Percentiles rank a stretch among this genome's conserved stretches.
phyloP scores from a whole-genome alignment of 2,797 vertebrate genomes.

The Vipera latastei region DNA sequence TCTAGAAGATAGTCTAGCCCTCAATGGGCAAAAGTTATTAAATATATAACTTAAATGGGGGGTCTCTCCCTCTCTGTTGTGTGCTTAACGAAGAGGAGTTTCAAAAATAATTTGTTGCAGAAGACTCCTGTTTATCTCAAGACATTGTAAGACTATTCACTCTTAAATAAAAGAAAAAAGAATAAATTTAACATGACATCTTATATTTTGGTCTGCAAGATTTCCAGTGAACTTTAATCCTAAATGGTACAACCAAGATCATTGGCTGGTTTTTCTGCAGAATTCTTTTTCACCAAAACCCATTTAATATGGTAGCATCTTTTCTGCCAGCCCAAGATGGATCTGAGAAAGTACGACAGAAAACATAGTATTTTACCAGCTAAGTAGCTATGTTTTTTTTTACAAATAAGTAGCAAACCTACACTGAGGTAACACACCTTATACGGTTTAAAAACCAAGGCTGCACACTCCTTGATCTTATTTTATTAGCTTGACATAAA shows the following conservation, averaged over 20 bases:
- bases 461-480: constrained; percentile 13
- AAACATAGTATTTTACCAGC: neutral
- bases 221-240: neutral
- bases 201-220: neutral
- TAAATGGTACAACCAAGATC: neutral
- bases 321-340: neutral
- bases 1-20: neutral
- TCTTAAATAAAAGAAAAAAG: neutral
- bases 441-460: constrained; percentile 5
- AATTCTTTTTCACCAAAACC: neutral
- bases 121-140: neutral
- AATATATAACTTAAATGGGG: neutral
- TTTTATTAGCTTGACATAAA: constrained; percentile 6
- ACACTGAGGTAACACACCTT: neutral
- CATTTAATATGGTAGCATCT: neutral
- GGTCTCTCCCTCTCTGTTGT: neutral
- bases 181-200: neutral
- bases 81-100: neutral
- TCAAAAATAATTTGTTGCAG: neutral
- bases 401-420: neutral
- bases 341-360: neutral
- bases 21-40: neutral
- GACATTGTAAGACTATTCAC: neutral
- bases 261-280: neutral
- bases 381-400: constrained; percentile 1